A percentile compares a stretch with the other conserved stretches of the same genome.
phyloP scores from a whole-genome alignment of 2,888 invertebrate genomes.

The Eupithecia abbreviata region DNA sequence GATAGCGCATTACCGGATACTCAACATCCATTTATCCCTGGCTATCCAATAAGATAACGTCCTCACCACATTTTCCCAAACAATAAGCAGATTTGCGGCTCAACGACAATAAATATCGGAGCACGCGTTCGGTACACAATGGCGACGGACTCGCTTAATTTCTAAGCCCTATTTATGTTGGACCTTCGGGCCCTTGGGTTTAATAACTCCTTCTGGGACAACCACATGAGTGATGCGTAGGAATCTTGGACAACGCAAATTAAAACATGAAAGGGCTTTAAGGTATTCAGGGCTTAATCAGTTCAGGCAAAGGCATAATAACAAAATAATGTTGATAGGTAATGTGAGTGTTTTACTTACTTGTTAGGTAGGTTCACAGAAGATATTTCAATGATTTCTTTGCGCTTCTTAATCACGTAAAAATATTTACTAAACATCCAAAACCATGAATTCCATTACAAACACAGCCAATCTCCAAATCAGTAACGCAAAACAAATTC shows the following conservation, averaged over 20 bases:
- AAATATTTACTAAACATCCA: neutral
- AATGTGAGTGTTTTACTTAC: neutral
- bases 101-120: constrained; percentile 40
- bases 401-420: neutral
- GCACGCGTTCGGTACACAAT: constrained; percentile 40
- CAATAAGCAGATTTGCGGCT: constrained; percentile 41
- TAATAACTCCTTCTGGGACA: constrained; percentile 57
- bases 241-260: constrained; percentile 35
- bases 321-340: neutral
- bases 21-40: constrained; percentile 10
- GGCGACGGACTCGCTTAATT: constrained; percentile 47
- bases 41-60: constrained; percentile 30
- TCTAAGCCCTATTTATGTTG: constrained; percentile 56
- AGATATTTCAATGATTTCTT: neutral
- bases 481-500: constrained; percentile 16
- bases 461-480: neutral
- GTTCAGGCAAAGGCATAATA: neutral
- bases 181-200: constrained; percentile 49
- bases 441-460: neutral
- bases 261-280: constrained; percentile 20
- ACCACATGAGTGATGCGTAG: constrained; percentile 47
- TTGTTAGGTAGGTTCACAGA: neutral
- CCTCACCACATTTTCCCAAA: constrained; percentile 30
- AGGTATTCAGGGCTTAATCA: constrained; percentile 10
- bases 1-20: neutral